phyloP scores from a whole-genome alignment of 2,888 invertebrate species.

The Caradrina kadenii region DNA sequence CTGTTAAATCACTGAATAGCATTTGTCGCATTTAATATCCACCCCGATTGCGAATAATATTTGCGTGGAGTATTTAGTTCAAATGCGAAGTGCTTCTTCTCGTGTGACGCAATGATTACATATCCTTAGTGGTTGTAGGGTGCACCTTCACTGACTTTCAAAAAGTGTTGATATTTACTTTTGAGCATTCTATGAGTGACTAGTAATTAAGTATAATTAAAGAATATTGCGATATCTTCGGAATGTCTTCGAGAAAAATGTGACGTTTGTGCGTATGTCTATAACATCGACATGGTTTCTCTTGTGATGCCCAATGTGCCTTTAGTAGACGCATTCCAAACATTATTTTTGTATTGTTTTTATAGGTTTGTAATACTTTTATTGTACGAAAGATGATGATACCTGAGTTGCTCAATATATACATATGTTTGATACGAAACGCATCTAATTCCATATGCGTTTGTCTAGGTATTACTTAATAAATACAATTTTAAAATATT shows the following conservation, averaged over 20 bases:
- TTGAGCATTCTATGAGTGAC: slow-evolving; percentile 28
- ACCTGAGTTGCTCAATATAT: slow-evolving; percentile 78
- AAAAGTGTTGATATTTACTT: slow-evolving; percentile 13
- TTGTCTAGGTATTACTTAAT: slow-evolving; percentile 41
- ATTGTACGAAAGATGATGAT: slow-evolving; percentile 62
- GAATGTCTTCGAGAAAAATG: slow-evolving; percentile 34
- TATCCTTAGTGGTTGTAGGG: slow-evolving; percentile 16
- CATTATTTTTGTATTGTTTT: slow-evolving; percentile 55
- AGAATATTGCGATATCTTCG: slow-evolving; percentile 10
- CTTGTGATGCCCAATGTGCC: slow-evolving; percentile 58
- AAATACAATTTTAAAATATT: slow-evolving; percentile 41
- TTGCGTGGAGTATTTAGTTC: slow-evolving; percentile 10
- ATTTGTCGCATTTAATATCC: slow-evolving; percentile 46
- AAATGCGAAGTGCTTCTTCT: slow-evolving; percentile 11
- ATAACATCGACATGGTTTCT: slow-evolving; percentile 23
- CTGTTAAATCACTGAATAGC: background rate
- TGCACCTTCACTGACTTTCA: slow-evolving; percentile 9
- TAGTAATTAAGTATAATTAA: slow-evolving; percentile 22
- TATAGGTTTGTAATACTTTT: slow-evolving; percentile 59
- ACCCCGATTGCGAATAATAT: slow-evolving; percentile 17
- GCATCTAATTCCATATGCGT: slow-evolving; percentile 47
- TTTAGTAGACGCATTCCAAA: slow-evolving; percentile 72
- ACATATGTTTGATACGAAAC: slow-evolving; percentile 58
- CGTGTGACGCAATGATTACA: slow-evolving; percentile 7
- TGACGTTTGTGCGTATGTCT: slow-evolving; percentile 16